Evolutionary conservation across 2,113 vertebrate species (phyloP).

Genomic region (Proteles cristata): DNA sequence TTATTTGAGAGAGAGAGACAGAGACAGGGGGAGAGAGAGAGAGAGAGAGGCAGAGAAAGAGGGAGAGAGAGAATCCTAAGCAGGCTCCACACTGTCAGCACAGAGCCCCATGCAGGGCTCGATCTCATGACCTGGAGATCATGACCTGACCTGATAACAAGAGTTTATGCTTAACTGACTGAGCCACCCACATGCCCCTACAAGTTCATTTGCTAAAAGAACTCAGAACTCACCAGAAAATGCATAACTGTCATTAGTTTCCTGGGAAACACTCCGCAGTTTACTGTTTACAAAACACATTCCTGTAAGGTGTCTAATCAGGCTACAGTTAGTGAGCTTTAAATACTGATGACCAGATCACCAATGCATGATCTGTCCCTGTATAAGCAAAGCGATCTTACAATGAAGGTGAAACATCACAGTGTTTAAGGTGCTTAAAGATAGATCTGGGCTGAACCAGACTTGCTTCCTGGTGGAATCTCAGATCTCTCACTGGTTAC

Average conservation of each 20-base stretch:
- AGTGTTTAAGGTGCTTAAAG: not conserved
- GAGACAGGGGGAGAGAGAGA: too few species aligned
- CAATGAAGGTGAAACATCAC: fast-evolving
- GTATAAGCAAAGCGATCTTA: not conserved
- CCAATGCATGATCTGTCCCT: too few species aligned
- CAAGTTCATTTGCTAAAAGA: not conserved
- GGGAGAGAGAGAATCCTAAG: too few species aligned
- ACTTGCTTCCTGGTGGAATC: not conserved
- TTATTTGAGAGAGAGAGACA: too few species aligned
- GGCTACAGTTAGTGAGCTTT: not conserved
- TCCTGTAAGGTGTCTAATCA: not conserved
- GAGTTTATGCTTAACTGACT: too few species aligned
- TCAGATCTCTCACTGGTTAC: not conserved
- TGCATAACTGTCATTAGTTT: not conserved
- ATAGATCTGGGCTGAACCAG: not conserved
- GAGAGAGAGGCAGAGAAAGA: too few species aligned
- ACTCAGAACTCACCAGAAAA: not conserved
- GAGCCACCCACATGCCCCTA: too few species aligned
- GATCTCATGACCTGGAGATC: too few species aligned
- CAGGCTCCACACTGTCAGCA: too few species aligned
- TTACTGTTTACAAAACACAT: not conserved
- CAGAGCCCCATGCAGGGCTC: too few species aligned
- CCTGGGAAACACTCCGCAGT: not conserved
- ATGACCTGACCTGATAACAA: too few species aligned
- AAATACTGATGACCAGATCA: not conserved